These are phyloP conservation scores for Aphaenogaster ashmeadi DNA, from an alignment of 1,140 invertebrate species.

Conservation along the genomic window DNA sequence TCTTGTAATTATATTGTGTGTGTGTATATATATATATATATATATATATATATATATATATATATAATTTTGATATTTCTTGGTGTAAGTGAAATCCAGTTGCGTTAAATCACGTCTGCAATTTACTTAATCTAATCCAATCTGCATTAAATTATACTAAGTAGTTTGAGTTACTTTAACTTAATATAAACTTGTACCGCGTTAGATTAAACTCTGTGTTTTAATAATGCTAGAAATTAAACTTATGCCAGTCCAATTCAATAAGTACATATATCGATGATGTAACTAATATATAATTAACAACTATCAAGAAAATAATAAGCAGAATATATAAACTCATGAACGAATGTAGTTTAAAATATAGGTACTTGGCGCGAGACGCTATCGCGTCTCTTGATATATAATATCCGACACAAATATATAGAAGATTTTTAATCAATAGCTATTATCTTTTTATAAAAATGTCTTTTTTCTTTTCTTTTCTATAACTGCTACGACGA, in stretches of 20 bases:
- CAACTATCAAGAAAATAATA: neutral
- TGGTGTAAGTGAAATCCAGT: neutral
- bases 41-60: neutral
- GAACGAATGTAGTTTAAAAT: too few relatives aligned
- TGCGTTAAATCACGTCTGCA: neutral
- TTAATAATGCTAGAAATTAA: neutral
- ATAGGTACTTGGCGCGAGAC: too few relatives aligned
- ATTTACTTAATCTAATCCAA: neutral
- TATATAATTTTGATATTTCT: neutral
- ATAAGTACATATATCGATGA: neutral
- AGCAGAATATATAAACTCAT: neutral
- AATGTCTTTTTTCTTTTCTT: neutral
- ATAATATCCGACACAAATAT: neutral
- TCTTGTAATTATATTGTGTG: too few relatives aligned
- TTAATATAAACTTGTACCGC: neutral
- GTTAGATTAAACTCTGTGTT: neutral
- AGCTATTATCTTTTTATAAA: neutral
- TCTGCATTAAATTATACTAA: neutral
- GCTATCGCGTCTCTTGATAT: neutral
- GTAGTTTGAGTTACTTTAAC: constrained; percentile 19
- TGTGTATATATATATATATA: too few relatives aligned
- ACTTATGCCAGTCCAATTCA: neutral
- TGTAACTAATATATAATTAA: neutral
- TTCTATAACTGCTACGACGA: neutral
- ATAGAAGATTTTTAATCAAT: neutral